These are phyloP conservation scores for Dolichallabes microphthalmus DNA, from an alignment of 2,113 vertebrate genomes.

Conservation along the genomic window DNA sequence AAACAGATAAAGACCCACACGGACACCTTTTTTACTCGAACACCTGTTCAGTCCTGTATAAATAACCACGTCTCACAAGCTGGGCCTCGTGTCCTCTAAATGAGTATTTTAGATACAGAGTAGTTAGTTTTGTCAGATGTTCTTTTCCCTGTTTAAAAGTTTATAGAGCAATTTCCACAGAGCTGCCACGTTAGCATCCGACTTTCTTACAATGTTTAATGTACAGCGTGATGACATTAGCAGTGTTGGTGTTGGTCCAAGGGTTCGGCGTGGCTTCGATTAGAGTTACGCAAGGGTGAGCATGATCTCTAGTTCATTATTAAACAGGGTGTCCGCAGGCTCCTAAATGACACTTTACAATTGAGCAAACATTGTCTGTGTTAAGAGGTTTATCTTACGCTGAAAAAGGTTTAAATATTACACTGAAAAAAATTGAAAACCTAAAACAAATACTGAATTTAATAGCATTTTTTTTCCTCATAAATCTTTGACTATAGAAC, in stretches of 20 bases:
- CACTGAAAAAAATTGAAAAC: background rate
- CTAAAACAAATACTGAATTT: background rate
- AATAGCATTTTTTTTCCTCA: background rate
- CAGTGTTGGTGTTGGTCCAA: slow-evolving; percentile 9
- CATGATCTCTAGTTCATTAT: background rate
- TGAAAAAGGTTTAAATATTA: background rate
- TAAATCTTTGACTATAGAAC: background rate
- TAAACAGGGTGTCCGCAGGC: slow-evolving; percentile 1
- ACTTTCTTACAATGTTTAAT: slow-evolving; percentile 31
- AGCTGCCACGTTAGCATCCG: background rate
- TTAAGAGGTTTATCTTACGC: too few relatives aligned
- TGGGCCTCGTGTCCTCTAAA: slow-evolving; percentile 8
- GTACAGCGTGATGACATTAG: slow-evolving; percentile 11
- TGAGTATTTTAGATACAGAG: slow-evolving; percentile 49
- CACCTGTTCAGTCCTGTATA: slow-evolving; percentile 28
- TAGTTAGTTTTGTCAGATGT: slow-evolving; percentile 46
- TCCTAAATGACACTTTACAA: background rate
- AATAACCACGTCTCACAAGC: slow-evolving; percentile 13
- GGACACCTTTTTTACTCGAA: slow-evolving; percentile 46
- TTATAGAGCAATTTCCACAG: slow-evolving; percentile 34
- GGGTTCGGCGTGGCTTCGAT: slow-evolving; percentile 1
- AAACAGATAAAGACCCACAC: slow-evolving; percentile 41
- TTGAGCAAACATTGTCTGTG: background rate
- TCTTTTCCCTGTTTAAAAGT: slow-evolving; percentile 28
- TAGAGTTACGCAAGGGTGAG: background rate